A percentile compares a stretch with the other conserved stretches of the same genome.
phyloP scores from a whole-genome alignment of 2,113 vertebrate species.

The Prietella phreatophila region DNA sequence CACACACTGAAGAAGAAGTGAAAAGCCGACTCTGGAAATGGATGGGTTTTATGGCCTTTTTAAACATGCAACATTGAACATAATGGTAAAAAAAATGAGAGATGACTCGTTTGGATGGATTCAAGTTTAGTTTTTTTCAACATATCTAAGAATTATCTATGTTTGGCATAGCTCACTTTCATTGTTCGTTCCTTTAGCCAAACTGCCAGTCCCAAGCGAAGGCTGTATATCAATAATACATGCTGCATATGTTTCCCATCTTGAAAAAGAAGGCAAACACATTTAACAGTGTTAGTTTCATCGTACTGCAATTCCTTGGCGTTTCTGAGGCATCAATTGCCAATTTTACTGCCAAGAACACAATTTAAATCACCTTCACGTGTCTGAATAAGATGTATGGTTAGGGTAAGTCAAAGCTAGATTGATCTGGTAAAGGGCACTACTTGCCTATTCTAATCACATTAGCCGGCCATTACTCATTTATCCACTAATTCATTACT shows the following conservation, averaged over 20 bases:
- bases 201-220: conserved; percentile 10
- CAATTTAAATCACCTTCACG: conserved; percentile 33
- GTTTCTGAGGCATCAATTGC: not conserved
- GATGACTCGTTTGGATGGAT: not conserved
- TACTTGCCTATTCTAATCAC: conserved; percentile 89
- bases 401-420: conserved; percentile 41
- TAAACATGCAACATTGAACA: conserved; percentile 18
- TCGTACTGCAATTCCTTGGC: not conserved
- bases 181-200: not conserved
- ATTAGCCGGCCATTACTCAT: conserved; percentile 82
- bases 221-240: conserved; percentile 36
- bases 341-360: conserved; percentile 11
- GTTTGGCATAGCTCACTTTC: not conserved
- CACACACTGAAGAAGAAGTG: conserved; percentile 7
- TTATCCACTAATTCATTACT: conserved; percentile 79
- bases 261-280: conserved; percentile 19
- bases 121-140: not conserved
- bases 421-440: conserved; percentile 70
- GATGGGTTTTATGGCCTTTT: not conserved
- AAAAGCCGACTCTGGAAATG: conserved; percentile 44
- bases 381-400: conserved; percentile 51
- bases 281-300: conserved; percentile 33
- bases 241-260: conserved; percentile 36
- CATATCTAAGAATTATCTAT: not conserved
- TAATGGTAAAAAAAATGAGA: not conserved